These are phyloP conservation scores for Anolis sagrei DNA, from an alignment of 2,113 vertebrate genomes.

Conservation along the genomic window DNA sequence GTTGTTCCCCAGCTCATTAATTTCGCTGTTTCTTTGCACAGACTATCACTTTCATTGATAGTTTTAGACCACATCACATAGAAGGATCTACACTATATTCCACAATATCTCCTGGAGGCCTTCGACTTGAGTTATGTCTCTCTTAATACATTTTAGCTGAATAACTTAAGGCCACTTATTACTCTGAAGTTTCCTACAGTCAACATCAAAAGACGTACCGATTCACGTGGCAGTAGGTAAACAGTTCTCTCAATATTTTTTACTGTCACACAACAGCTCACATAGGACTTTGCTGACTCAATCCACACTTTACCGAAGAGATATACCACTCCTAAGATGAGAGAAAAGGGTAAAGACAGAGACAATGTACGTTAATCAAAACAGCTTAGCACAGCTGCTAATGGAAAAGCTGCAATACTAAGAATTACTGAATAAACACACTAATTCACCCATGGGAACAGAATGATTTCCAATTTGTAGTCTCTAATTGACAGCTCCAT, in stretches of 20 bases:
- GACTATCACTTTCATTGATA: background rate
- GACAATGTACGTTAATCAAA: constrained; percentile 31
- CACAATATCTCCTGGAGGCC: constrained; percentile 7
- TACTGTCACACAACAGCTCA: constrained; percentile 94
- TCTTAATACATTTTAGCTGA: constrained; percentile 26
- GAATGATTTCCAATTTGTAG: constrained; percentile 35
- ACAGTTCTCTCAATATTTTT: constrained; percentile 94
- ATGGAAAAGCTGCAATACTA: constrained; percentile 31
- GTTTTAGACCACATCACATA: background rate
- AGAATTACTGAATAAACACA: constrained; percentile 39
- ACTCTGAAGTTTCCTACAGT: constrained; percentile 45
- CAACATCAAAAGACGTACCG: constrained; percentile 73
- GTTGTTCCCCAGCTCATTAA: background rate
- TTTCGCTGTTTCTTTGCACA: background rate
- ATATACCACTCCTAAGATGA: constrained; percentile 88
- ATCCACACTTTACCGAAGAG: constrained; percentile 98
- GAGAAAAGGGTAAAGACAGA: constrained; percentile 38
- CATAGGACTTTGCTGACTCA: constrained; percentile 85
- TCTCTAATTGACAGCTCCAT: constrained; percentile 31
- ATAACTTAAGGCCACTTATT: constrained; percentile 21
- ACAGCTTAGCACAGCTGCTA: constrained; percentile 25
- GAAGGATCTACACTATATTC: background rate
- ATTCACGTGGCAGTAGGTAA: constrained; percentile 92
- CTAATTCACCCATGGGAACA: constrained; percentile 36
- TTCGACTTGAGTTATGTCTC: constrained; percentile 16